Percentiles rank a stretch among this genome's conserved stretches.
phyloP scores from a whole-genome alignment of 2,113 vertebrate genomes.

The Amia ocellicauda region DNA sequence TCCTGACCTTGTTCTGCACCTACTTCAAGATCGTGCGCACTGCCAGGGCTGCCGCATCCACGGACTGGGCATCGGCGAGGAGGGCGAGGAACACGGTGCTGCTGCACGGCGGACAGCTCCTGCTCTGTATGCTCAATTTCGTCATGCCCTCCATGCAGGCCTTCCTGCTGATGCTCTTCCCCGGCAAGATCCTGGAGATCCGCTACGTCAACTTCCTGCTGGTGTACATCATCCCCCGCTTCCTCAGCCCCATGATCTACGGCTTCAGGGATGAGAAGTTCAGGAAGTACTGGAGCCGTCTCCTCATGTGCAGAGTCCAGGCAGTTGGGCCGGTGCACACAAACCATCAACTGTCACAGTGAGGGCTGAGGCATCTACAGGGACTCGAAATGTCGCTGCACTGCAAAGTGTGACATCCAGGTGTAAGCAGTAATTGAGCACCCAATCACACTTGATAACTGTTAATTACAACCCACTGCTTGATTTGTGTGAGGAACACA shows the following conservation, averaged over 20 bases:
- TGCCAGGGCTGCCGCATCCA: neutral
- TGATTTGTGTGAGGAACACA: too few relatives aligned
- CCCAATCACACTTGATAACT: too few relatives aligned
- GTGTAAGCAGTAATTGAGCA: too few relatives aligned
- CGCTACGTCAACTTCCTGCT: neutral
- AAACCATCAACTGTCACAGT: neutral
- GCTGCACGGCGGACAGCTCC: neutral
- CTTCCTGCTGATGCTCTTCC: neutral
- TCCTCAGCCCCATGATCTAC: slow-evolving; percentile 8
- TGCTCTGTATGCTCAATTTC: neutral
- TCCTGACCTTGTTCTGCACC: neutral
- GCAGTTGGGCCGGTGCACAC: slow-evolving; percentile 32
- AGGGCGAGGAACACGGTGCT: neutral
- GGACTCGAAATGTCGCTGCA: neutral
- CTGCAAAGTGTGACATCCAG: too few relatives aligned
- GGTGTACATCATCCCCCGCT: neutral
- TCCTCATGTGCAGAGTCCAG: neutral
- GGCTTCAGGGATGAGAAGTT: neutral
- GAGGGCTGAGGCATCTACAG: slow-evolving; percentile 4
- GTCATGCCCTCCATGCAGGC: neutral
- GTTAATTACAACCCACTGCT: too few relatives aligned
- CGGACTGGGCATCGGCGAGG: neutral
- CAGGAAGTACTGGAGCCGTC: neutral
- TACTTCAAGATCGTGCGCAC: neutral
- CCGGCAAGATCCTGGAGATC: neutral